These are phyloP conservation scores for human DNA, from an alignment of 2,113 vertebrate species.

Conservation along the genomic window DNA sequence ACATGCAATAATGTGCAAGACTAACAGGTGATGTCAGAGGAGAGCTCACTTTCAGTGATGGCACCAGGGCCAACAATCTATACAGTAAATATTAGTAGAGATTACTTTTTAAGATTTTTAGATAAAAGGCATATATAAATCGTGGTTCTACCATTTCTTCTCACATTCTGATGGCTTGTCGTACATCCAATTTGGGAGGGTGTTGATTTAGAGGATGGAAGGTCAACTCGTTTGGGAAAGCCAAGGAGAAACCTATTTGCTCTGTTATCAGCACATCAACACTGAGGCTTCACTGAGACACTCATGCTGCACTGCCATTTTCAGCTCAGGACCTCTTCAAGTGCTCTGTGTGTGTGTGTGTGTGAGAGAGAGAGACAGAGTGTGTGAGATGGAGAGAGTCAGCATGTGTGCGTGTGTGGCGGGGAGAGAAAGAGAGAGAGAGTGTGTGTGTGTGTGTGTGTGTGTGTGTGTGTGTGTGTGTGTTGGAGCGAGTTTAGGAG, in stretches of 20 bases:
- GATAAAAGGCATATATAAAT: background rate
- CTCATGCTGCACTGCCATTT: background rate
- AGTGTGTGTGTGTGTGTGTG: background rate
- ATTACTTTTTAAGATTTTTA: background rate
- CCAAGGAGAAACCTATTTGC: background rate
- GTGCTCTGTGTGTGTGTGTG: no score
- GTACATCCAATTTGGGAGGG: no score
- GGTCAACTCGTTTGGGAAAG: background rate
- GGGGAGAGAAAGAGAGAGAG: rapidly evolving
- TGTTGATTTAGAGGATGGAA: background rate
- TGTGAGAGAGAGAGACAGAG: background rate
- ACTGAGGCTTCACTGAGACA: background rate
- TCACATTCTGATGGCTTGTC: background rate
- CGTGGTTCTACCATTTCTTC: background rate
- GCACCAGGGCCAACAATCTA: background rate
- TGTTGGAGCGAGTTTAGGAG: background rate
- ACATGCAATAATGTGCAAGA: background rate
- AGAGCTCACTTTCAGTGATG: background rate
- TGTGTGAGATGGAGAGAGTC: background rate
- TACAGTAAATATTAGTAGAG: background rate
- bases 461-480: background rate
- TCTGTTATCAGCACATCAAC: background rate
- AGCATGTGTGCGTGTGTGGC: background rate
- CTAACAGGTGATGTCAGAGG: background rate
- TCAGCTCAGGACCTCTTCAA: background rate